Evolutionary conservation across 1,140 invertebrate species (phyloP).

Genomic region (Drosophila neocordata): DNA sequence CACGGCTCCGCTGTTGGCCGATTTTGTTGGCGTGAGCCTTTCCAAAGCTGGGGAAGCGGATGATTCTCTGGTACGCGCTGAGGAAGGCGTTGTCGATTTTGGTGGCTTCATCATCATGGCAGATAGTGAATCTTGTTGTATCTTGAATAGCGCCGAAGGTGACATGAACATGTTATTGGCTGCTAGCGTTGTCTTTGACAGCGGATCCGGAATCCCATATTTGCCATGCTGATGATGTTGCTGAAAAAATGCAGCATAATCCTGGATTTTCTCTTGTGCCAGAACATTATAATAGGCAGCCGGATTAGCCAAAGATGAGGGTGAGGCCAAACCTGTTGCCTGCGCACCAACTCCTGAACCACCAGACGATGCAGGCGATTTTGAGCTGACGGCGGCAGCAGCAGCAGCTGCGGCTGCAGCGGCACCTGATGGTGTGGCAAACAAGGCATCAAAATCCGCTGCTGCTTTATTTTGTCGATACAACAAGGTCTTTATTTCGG

Average conservation of each 20-base stretch:
- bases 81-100: conserved; percentile 67
- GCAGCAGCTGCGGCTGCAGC: conserved; percentile 48
- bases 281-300: conserved; percentile 77
- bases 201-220: conserved; percentile 85
- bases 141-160: conserved; percentile 83
- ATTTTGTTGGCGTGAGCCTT: conserved; percentile 76
- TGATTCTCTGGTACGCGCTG: conserved; percentile 71
- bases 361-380: conserved; percentile 1
- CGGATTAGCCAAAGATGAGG: conserved; percentile 60
- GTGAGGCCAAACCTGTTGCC: conserved; percentile 41
- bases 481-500: conserved; percentile 70
- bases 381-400: conserved; percentile 30
- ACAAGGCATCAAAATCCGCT: conserved; percentile 75
- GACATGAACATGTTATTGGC: conserved; percentile 88
- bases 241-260: conserved; percentile 78
- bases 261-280: conserved; percentile 80
- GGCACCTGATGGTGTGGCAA: conserved; percentile 62
- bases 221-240: conserved; percentile 77
- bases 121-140: conserved; percentile 84
- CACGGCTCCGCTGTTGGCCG: conserved; percentile 42
- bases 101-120: conserved; percentile 83
- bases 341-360: conserved; percentile 25
- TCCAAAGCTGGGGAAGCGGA: conserved; percentile 82
- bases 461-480: conserved; percentile 77
- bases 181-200: conserved; percentile 87